Evolutionary conservation across 1,140 invertebrate genomes (phyloP).

Genomic region (Globodera rostochiensis): DNA sequence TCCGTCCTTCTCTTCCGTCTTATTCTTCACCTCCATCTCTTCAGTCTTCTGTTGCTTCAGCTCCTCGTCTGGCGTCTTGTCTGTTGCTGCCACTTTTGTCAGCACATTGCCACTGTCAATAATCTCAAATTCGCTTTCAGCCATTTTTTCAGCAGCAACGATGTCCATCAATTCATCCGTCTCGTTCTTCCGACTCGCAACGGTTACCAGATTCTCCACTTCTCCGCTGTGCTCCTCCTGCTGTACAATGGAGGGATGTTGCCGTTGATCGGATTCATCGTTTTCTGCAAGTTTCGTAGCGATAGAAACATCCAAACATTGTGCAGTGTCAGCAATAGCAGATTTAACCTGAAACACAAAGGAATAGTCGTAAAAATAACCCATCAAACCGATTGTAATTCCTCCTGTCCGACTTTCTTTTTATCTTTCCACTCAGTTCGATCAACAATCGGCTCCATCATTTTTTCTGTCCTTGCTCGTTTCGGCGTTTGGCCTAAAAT

Average conservation of each 20-base stretch:
- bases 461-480: neutral
- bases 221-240: too few species aligned
- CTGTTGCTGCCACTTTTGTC: neutral
- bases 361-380: neutral
- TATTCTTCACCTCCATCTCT: neutral
- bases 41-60: neutral
- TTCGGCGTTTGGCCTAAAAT: neutral
- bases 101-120: constrained; percentile 28
- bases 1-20: neutral
- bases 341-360: neutral
- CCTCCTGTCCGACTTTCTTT: neutral
- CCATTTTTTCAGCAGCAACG: neutral
- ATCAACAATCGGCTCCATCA: neutral
- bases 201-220: neutral
- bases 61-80: neutral
- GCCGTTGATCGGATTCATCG: neutral
- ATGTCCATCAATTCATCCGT: neutral
- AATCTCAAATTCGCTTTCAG: constrained; percentile 23
- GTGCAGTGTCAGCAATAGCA: neutral
- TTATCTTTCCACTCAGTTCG: neutral
- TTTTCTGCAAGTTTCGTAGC: neutral
- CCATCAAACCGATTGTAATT: neutral
- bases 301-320: neutral
- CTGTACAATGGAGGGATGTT: too few species aligned
- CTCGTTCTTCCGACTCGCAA: neutral